These are phyloP conservation scores for Fukomys damarensis DNA, from an alignment of 2,113 vertebrate genomes.

Conservation along the genomic window DNA sequence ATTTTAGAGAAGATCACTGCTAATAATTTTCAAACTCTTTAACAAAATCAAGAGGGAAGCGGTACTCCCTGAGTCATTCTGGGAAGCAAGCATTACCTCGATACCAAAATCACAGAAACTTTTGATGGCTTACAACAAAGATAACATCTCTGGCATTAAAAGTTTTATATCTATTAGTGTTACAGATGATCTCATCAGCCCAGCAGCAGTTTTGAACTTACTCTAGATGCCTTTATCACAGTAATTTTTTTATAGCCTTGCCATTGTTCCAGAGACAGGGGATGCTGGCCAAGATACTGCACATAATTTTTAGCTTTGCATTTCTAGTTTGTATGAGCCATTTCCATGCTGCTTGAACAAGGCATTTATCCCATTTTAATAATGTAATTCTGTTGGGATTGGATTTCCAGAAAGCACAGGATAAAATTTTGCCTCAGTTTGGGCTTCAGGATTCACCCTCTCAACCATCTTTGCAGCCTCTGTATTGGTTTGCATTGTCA, in stretches of 20 bases:
- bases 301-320: background rate
- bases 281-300: background rate
- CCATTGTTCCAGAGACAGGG: background rate
- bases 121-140: background rate
- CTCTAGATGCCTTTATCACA: background rate
- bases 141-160: background rate
- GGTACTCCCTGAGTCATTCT: background rate
- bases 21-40: background rate
- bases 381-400: background rate
- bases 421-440: background rate
- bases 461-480: background rate
- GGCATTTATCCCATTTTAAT: background rate
- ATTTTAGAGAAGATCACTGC: background rate
- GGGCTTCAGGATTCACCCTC: background rate
- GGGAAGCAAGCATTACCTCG: background rate
- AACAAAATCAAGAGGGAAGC: background rate
- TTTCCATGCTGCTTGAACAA: background rate
- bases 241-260: background rate
- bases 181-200: background rate
- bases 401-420: background rate
- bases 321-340: background rate
- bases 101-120: background rate
- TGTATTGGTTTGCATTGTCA: background rate
- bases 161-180: background rate
- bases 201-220: background rate